phyloP scores from a whole-genome alignment of 2,797 vertebrate genomes.

The Natrix natrix region DNA sequence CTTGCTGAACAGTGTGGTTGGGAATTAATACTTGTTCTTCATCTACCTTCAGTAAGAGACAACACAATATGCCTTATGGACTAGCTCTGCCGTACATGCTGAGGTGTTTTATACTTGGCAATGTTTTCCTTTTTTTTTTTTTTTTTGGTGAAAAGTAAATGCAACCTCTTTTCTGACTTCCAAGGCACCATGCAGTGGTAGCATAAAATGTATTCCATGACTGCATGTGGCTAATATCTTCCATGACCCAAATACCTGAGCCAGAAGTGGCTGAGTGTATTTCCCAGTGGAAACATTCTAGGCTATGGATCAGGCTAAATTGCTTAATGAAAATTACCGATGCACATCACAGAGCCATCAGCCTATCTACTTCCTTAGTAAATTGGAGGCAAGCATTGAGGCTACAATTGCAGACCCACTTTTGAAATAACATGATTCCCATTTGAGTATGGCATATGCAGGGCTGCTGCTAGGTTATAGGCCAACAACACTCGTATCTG shows the following conservation, averaged over 20 bases:
- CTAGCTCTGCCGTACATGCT: background rate
- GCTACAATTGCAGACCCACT: background rate
- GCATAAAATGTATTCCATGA: conserved; percentile 10
- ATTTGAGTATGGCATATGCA: background rate
- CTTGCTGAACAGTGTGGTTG: conserved; percentile 12
- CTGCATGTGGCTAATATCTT: conserved; percentile 26
- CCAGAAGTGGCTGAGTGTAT: conserved; percentile 5
- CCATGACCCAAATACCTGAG: conserved; percentile 9
- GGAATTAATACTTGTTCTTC: conserved; percentile 8
- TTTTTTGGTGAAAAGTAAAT: background rate
- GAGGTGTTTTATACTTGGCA: conserved; percentile 13
- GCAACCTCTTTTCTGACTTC: background rate
- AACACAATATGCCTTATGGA: background rate
- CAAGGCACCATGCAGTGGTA: background rate
- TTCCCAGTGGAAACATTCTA: conserved; percentile 13
- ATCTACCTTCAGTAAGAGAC: background rate
- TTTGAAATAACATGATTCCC: background rate
- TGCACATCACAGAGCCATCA: conserved; percentile 5
- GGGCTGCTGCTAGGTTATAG: background rate
- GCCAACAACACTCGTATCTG: background rate
- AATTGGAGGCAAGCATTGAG: background rate
- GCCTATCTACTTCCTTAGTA: background rate
- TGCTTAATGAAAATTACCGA: conserved; percentile 26
- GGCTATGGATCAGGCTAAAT: conserved; percentile 21
- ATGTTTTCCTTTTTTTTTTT: background rate